Evolutionary conservation across 1,140 invertebrate species (phyloP).

Genomic region (Hycleus phaleratus): DNA sequence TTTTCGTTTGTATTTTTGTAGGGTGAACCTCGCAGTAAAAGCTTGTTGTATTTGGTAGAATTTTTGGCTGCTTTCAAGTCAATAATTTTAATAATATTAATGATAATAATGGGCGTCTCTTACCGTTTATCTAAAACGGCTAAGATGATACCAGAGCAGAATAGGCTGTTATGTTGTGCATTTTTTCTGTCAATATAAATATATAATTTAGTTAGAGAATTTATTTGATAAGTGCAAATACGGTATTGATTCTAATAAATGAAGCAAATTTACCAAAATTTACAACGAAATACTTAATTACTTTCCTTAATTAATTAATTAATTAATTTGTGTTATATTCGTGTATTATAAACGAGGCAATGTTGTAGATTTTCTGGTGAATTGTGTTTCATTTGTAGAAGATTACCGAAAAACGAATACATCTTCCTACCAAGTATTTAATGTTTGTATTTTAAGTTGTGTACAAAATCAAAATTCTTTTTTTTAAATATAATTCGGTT

Average conservation of each 20-base stretch:
- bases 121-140: slow-evolving; percentile 37
- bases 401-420: slow-evolving; percentile 17
- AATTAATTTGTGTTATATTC: neutral
- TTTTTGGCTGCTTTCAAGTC: slow-evolving; percentile 22
- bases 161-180: slow-evolving; percentile 37
- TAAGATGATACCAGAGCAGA: slow-evolving; percentile 33
- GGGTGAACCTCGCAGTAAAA: slow-evolving; percentile 36
- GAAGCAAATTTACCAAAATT: neutral
- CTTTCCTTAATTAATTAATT: slow-evolving; percentile 9
- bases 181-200: slow-evolving; percentile 14
- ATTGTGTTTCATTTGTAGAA: slow-evolving; percentile 3
- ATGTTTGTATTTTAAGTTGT: slow-evolving; percentile 25
- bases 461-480: slow-evolving; percentile 24
- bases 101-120: slow-evolving; percentile 24
- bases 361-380: neutral
- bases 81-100: neutral
- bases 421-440: slow-evolving; percentile 42
- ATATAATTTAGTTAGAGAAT: slow-evolving; percentile 9
- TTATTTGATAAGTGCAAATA: slow-evolving; percentile 25
- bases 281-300: neutral
- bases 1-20: slow-evolving; percentile 18
- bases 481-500: slow-evolving; percentile 11
- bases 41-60: slow-evolving; percentile 22
- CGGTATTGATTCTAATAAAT: slow-evolving; percentile 12
- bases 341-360: too few relatives aligned